Conservation (phyloP, 1,140 invertebrate species). For the Steinernema khuongi region DNA sequence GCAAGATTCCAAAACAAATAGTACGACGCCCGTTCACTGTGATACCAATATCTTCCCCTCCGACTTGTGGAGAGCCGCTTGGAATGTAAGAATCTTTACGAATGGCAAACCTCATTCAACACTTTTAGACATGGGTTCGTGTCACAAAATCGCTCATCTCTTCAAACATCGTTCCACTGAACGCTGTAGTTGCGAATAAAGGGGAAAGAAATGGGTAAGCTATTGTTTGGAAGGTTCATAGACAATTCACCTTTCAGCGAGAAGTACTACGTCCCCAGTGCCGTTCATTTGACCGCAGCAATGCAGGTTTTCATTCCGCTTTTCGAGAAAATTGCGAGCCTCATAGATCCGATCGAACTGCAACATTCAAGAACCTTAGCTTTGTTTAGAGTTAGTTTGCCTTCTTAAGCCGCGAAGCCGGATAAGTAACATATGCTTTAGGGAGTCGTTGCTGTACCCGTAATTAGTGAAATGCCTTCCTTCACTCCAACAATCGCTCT, state of each 20-base stretch:
- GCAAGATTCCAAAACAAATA: not conserved
- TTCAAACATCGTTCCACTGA: not conserved
- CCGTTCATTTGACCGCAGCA: conserved; percentile 54
- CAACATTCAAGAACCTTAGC: not conserved
- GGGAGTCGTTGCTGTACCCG: conserved; percentile 45
- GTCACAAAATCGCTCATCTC: not conserved
- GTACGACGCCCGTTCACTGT: not conserved
- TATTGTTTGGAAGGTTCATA: not conserved
- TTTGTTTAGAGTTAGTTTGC: conserved; percentile 1
- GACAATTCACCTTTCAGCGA: not conserved
- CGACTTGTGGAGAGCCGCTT: not conserved
- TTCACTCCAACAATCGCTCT: conserved; percentile 45
- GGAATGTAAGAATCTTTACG: not conserved
- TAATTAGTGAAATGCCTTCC: conserved; percentile 46
- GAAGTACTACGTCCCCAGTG: conserved; percentile 41
- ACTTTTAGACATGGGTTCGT: not conserved
- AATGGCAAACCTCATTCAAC: not conserved
- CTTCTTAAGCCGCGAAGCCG: not conserved
- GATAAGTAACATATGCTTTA: conserved; percentile 29
- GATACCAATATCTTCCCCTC: not conserved
- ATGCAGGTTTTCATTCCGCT: conserved; percentile 48
- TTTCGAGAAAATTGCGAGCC: conserved; percentile 44
- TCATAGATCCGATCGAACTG: conserved; percentile 43
- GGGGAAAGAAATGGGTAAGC: not conserved
- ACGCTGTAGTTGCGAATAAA: not conserved